These are phyloP conservation scores for Charina bottae DNA, from an alignment of 2,113 vertebrate genomes.

Conservation along the genomic window DNA sequence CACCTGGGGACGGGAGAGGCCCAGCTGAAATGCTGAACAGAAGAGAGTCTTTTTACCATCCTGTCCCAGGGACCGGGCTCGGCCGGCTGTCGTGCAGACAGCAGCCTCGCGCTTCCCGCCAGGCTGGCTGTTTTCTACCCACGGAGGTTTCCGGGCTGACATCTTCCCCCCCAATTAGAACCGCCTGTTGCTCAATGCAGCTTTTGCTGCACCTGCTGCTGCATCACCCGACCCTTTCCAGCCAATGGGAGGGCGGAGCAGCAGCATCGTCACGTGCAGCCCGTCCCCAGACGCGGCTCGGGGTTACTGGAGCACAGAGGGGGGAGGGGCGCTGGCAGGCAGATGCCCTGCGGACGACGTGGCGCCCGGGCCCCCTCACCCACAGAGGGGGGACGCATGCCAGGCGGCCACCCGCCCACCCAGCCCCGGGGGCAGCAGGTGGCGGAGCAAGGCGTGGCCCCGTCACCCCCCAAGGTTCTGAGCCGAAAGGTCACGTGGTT, in stretches of 20 bases:
- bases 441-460: background rate
- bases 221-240: constrained; percentile 8
- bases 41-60: background rate
- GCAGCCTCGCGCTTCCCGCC: background rate
- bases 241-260: background rate
- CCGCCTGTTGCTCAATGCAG: background rate
- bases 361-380: background rate
- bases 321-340: background rate
- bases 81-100: background rate
- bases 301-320: background rate
- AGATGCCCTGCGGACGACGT: background rate
- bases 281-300: background rate
- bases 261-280: background rate
- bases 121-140: background rate
- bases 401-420: background rate
- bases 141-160: background rate
- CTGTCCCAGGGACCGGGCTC: background rate
- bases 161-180: background rate
- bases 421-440: too few relatives aligned
- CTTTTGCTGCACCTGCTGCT: background rate
- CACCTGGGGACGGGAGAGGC: background rate
- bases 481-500: background rate
- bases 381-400: background rate
- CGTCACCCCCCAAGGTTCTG: background rate
- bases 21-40: background rate